A percentile compares a stretch with the other conserved stretches of the same genome.
Conservation (phyloP, 64 coral and sea anemone species). For the Anthopleura sola region DNA sequence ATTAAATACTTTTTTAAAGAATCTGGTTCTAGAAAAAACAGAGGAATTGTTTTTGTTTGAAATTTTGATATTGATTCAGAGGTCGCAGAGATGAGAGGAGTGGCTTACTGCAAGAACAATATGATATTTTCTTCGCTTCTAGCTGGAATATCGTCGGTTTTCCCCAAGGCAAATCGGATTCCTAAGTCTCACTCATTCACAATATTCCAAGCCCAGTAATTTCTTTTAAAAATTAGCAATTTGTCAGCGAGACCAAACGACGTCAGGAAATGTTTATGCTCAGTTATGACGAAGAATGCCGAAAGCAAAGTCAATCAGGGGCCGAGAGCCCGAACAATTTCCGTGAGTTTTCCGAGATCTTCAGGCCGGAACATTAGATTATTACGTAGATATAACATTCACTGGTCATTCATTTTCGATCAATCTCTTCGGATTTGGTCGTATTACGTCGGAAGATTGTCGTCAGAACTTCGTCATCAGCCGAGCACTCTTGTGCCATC, state of each 20-base stretch:
- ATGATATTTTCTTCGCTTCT: too few species aligned
- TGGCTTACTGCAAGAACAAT: background rate
- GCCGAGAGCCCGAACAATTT: constrained; percentile 7
- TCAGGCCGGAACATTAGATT: constrained; percentile 19
- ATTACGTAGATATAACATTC: constrained; percentile 30
- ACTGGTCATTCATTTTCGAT: background rate
- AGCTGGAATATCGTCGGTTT: background rate
- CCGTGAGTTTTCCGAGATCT: constrained; percentile 20
- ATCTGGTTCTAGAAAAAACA: background rate
- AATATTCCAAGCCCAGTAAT: background rate
- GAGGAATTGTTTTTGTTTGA: background rate
- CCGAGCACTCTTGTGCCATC: constrained; percentile 2
- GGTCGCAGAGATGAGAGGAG: background rate
- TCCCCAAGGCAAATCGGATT: background rate
- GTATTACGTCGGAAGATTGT: constrained; percentile 35
- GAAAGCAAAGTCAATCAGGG: background rate
- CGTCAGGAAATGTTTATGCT: background rate
- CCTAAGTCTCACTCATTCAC: background rate
- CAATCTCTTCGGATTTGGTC: constrained; percentile 26
- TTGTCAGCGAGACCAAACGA: background rate
- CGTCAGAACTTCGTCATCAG: constrained; percentile 14
- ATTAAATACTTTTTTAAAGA: background rate
- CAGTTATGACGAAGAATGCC: constrained; percentile 5
- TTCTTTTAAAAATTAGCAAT: background rate
- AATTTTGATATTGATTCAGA: background rate